Evolutionary conservation across 1,140 invertebrate species (phyloP).

Genomic region (Oryctes rhinoceros): DNA sequence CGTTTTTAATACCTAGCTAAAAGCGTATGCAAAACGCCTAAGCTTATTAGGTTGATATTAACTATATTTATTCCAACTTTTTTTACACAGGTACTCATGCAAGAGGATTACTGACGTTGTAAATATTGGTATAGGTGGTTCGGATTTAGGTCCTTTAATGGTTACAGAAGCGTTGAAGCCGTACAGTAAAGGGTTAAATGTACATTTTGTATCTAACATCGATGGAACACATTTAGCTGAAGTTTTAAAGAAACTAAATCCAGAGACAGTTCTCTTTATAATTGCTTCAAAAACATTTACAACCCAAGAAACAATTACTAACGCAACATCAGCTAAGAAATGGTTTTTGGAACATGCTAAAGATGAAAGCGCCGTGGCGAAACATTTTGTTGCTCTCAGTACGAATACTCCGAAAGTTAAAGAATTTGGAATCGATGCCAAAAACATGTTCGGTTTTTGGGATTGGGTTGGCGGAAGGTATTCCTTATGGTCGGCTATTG

Average conservation of each 20-base stretch:
- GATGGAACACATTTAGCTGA: constrained; percentile 98
- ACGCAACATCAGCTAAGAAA: constrained; percentile 94
- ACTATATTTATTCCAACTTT: constrained; percentile 37
- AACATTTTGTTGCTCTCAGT: constrained; percentile 98
- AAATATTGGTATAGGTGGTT: constrained; percentile 99
- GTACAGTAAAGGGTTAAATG: constrained; percentile 86
- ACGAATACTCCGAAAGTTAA: constrained; percentile 94
- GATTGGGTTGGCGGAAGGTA: constrained; percentile 99
- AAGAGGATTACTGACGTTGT: constrained; percentile 97
- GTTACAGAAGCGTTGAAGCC: constrained; percentile 97
- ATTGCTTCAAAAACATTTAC: constrained; percentile 99
- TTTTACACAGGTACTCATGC: constrained; percentile 79
- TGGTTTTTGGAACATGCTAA: constrained; percentile 92
- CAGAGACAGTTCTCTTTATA: constrained; percentile 96
- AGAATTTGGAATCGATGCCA: constrained; percentile 96
- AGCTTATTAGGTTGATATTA: background rate
- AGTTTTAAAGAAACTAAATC: constrained; percentile 88
- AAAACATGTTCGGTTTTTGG: constrained; percentile 99
- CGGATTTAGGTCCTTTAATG: constrained; percentile 98
- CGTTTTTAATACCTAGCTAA: too few relatives aligned
- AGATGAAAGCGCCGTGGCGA: constrained; percentile 90
- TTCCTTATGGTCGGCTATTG: constrained; percentile 98
- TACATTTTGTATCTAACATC: constrained; percentile 99
- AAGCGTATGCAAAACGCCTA: too few relatives aligned
- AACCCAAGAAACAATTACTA: constrained; percentile 99